These are phyloP conservation scores for Amorpha juglandis DNA, from an alignment of 2,888 invertebrate species.

Conservation along the genomic window DNA sequence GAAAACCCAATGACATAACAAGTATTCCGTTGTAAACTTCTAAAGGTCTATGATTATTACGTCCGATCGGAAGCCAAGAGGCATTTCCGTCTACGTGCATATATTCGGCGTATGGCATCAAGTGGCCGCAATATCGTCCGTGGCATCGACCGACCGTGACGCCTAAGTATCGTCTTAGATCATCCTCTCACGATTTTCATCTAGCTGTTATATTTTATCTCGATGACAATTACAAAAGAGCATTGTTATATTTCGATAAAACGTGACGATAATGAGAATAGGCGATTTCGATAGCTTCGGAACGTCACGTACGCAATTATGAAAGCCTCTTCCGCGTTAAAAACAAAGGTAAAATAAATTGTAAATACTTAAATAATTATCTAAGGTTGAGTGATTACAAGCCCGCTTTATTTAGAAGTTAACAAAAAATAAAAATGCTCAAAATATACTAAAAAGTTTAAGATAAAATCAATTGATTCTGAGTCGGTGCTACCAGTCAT, in stretches of 20 bases:
- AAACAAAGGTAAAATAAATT: neutral
- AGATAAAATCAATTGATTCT: no score
- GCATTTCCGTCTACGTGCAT: neutral
- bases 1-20: no score
- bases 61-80: neutral
- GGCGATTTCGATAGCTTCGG: neutral
- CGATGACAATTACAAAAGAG: constrained; percentile 3
- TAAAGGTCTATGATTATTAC: no score
- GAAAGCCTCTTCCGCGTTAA: neutral
- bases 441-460: no score
- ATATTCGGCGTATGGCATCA: neutral
- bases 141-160: constrained; percentile 19
- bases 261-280: constrained; percentile 11
- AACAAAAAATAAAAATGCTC: no score
- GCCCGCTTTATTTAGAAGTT: no score
- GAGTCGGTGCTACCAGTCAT: no score
- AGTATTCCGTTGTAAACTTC: no score
- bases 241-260: constrained; percentile 2
- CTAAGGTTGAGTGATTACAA: neutral
- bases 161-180: neutral
- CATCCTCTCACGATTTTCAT: constrained; percentile 10
- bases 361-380: neutral
- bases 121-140: no score
- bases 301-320: constrained; percentile 7
- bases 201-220: neutral